Percentiles rank a stretch among this genome's conserved stretches.
These are phyloP conservation scores for Sarcophaga peregrina DNA, from an alignment of 1,140 invertebrate species.

Conservation along the genomic window DNA sequence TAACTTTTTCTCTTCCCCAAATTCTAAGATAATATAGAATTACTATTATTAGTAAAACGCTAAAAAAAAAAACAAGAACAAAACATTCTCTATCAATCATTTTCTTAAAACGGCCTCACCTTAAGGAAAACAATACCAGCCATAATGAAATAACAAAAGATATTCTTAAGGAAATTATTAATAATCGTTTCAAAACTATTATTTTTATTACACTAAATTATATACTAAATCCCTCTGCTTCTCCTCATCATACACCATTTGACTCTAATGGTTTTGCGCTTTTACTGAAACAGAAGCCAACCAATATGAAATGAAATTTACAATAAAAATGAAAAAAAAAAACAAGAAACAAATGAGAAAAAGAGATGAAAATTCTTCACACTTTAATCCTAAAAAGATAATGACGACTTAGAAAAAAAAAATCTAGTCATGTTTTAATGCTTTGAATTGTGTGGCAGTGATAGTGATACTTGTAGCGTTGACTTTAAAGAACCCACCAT, in stretches of 20 bases:
- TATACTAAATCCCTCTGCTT: background rate
- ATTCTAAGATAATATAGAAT: background rate
- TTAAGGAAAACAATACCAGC: background rate
- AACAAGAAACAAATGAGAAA: background rate
- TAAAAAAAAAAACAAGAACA: too few species aligned
- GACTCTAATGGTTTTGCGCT: too few species aligned
- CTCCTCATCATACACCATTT: background rate
- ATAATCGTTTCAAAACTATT: background rate
- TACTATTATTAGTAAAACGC: background rate
- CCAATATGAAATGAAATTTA: too few species aligned
- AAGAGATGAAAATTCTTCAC: conserved; percentile 14
- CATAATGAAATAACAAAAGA: too few species aligned
- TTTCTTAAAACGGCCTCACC: background rate
- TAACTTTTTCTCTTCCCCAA: background rate
- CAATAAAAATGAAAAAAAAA: too few species aligned
- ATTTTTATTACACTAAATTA: conserved; percentile 18
- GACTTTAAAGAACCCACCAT: background rate
- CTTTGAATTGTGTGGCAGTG: background rate
- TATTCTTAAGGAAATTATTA: background rate
- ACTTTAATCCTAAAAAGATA: background rate
- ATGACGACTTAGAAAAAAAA: background rate
- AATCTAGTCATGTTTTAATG: too few species aligned
- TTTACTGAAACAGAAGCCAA: too few species aligned
- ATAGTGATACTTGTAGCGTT: background rate
- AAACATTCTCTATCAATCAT: background rate